A percentile compares a stretch with the other conserved stretches of the same genome.
Evolutionary conservation across 1,140 invertebrate genomes (phyloP).

Genomic region (Diachasmimorpha longicaudata): DNA sequence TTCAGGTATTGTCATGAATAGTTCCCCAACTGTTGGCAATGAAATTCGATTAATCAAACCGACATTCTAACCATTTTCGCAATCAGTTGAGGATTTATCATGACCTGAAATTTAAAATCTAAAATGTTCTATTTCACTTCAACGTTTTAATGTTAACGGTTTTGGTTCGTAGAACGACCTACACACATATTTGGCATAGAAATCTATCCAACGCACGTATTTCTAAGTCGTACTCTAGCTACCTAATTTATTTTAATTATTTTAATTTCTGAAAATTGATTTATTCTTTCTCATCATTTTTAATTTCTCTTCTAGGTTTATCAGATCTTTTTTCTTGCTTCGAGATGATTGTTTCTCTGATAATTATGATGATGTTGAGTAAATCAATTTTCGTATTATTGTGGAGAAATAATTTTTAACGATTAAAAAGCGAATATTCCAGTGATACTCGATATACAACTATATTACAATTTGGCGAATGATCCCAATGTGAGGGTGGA

Average conservation of each 20-base stretch:
- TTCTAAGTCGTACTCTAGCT: slow-evolving; percentile 33
- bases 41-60: too few species aligned
- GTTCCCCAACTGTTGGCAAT: too few species aligned
- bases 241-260: slow-evolving; percentile 30
- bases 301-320: neutral
- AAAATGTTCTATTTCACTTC: slow-evolving; percentile 42
- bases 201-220: slow-evolving; percentile 50
- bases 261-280: slow-evolving; percentile 30
- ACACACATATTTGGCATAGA: slow-evolving; percentile 60
- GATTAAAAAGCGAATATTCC: slow-evolving; percentile 24
- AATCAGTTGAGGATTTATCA: neutral
- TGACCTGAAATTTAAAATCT: slow-evolving; percentile 26
- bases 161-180: slow-evolving; percentile 46
- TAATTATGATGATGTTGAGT: neutral
- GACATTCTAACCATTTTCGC: too few species aligned
- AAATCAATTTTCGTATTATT: neutral
- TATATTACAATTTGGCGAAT: slow-evolving; percentile 35
- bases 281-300: neutral
- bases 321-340: neutral
- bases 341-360: neutral
- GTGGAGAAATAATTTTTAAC: slow-evolving; percentile 8
- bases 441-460: slow-evolving; percentile 27
- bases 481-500: slow-evolving; percentile 16
- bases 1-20: too few species aligned
- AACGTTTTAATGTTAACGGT: slow-evolving; percentile 16